A percentile compares a stretch with the other conserved stretches of the same genome.
These are phyloP conservation scores for Sphecodes monilicornis DNA, from an alignment of 2,888 invertebrate genomes.

Conservation along the genomic window DNA sequence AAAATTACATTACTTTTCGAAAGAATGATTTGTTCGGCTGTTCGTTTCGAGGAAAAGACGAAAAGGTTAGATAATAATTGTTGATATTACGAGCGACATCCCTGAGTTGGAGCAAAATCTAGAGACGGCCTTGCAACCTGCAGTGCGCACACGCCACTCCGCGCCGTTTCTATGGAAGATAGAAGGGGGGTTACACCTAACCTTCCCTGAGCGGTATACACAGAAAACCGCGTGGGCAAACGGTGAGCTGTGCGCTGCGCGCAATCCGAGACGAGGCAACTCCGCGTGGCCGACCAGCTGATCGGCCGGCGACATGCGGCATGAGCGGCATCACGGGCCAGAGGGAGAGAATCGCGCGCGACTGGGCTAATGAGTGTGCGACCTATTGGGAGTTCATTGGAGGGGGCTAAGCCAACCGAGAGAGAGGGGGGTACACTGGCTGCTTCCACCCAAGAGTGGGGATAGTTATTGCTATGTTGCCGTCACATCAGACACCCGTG, in stretches of 20 bases:
- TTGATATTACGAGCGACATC: neutral
- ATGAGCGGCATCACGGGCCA: conserved; percentile 83
- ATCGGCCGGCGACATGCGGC: conserved; percentile 90
- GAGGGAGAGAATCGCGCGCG: conserved; percentile 82
- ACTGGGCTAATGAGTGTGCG: conserved; percentile 83
- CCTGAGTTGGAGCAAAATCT: conserved; percentile 36
- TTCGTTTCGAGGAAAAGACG: neutral
- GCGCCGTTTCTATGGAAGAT: conserved; percentile 58
- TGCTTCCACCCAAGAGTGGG: conserved; percentile 41
- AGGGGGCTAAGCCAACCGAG: conserved; percentile 54
- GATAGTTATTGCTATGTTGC: conserved; percentile 85
- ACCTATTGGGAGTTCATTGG: conserved; percentile 78
- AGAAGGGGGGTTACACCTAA: conserved; percentile 55
- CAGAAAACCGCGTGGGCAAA: conserved; percentile 75
- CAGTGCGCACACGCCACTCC: conserved; percentile 56
- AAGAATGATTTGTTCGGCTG: neutral
- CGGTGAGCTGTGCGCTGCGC: conserved; percentile 65
- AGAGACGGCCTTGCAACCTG: conserved; percentile 65
- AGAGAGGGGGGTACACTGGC: conserved; percentile 45
- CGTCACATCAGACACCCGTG: conserved; percentile 84
- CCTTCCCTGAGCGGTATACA: conserved; percentile 65
- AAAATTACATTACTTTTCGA: neutral
- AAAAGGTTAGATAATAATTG: conserved; percentile 11
- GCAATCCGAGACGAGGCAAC: conserved; percentile 76
- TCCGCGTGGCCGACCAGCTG: conserved; percentile 85